A percentile compares a stretch with the other conserved stretches of the same genome.
Conservation (phyloP, 2,113 vertebrate species). For the Oncorhynchus kisutch region DNA sequence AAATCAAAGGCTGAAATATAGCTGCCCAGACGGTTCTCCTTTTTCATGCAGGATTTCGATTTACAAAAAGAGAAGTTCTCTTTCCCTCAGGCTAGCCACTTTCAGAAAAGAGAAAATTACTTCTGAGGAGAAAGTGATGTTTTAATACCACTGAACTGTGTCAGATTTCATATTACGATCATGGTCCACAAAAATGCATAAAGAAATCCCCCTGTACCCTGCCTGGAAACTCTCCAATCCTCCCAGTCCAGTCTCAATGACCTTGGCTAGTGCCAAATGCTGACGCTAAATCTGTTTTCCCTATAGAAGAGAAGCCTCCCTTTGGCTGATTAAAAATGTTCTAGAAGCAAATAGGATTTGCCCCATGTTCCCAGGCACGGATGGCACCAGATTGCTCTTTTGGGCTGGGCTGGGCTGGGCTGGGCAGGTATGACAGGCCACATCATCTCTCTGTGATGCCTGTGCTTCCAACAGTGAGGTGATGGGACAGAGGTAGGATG, state of each 20-base stretch:
- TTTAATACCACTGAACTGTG: constrained; percentile 19
- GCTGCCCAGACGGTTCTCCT: constrained; percentile 9
- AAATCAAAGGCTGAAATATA: constrained; percentile 45
- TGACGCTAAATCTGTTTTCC: constrained; percentile 13
- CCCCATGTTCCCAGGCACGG: constrained; percentile 39
- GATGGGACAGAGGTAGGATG: neutral
- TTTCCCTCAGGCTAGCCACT: constrained; percentile 17
- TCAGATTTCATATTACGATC: constrained; percentile 2
- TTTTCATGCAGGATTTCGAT: constrained; percentile 14
- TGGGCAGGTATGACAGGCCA: constrained; percentile 21
- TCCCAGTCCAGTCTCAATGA: constrained; percentile 20
- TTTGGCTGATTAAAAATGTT: constrained; percentile 51
- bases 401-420: constrained; percentile 22
- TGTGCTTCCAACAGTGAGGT: neutral
- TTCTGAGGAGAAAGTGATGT: constrained; percentile 21
- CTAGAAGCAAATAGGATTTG: constrained; percentile 50
- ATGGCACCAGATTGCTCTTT: constrained; percentile 57
- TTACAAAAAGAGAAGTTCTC: constrained; percentile 30
- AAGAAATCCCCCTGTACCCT: neutral
- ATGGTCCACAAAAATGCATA: neutral
- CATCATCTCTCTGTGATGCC: constrained; percentile 8
- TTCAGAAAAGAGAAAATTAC: constrained; percentile 18
- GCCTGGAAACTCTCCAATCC: neutral
- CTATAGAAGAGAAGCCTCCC: constrained; percentile 8
- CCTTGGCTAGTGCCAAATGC: constrained; percentile 38